Conservation (phyloP, 2,888 invertebrate species). For the Choreutis nemorana region DNA sequence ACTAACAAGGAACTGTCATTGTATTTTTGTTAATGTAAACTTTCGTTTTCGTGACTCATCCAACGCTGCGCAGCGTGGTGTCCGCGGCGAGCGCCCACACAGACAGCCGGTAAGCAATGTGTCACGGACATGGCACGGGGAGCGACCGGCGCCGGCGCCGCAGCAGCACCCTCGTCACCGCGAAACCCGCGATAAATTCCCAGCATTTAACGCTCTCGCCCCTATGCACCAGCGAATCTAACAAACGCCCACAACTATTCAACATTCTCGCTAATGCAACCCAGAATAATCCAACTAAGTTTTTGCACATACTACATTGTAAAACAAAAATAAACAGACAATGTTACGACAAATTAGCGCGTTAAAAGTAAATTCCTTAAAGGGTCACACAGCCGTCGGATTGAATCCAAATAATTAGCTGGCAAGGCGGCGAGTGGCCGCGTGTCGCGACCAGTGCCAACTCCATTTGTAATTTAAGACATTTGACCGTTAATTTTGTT, state of each 20-base stretch:
- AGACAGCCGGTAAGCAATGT: slow-evolving; percentile 36
- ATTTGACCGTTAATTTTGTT: slow-evolving; percentile 56
- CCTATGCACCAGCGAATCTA: too few species aligned
- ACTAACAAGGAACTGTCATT: slow-evolving; percentile 11
- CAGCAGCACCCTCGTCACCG: slow-evolving; percentile 38
- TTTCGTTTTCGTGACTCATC: slow-evolving; percentile 60
- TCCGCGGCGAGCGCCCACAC: slow-evolving; percentile 33
- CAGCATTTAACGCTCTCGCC: too few species aligned
- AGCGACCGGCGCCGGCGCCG: slow-evolving; percentile 24
- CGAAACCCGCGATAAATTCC: too few species aligned
- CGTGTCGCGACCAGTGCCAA: slow-evolving; percentile 46
- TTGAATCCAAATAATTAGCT: slow-evolving; percentile 51
- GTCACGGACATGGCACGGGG: slow-evolving; percentile 24
- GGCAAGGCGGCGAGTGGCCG: slow-evolving; percentile 45
- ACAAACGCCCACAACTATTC: too few species aligned
- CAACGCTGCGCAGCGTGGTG: slow-evolving; percentile 53
- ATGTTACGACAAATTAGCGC: slow-evolving; percentile 28
- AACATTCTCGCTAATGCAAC: too few species aligned
- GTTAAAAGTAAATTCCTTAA: slow-evolving; percentile 34
- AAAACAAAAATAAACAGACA: slow-evolving; percentile 25
- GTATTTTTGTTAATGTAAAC: slow-evolving; percentile 34
- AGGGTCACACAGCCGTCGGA: slow-evolving; percentile 36
- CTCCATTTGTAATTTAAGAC: slow-evolving; percentile 57
- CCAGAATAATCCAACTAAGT: too few species aligned
- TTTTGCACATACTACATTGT: not conserved